phyloP scores from a whole-genome alignment of 2,888 invertebrate genomes.

The Zygaena filipendulae region DNA sequence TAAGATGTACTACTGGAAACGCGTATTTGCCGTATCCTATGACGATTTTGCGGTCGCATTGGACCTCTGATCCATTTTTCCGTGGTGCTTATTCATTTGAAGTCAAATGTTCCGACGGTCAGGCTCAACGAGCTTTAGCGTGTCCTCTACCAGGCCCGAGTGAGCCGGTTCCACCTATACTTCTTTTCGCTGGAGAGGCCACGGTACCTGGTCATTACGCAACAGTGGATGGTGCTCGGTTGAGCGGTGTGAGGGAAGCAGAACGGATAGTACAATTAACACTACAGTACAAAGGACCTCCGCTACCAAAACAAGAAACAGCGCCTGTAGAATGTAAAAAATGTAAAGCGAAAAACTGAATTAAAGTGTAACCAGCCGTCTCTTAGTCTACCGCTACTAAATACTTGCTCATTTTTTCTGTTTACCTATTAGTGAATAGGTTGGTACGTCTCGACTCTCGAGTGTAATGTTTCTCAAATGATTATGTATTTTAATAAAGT shows the following conservation, averaged over 20 bases:
- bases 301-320: constrained; percentile 23
- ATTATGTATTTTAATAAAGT: too few relatives aligned
- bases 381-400: too few relatives aligned
- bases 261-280: constrained; percentile 76
- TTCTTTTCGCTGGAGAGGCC: constrained; percentile 86
- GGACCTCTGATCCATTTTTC: constrained; percentile 79
- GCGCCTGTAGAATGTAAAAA: constrained; percentile 7
- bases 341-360: constrained; percentile 10
- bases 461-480: too few relatives aligned
- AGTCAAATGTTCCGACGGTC: constrained; percentile 39
- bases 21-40: constrained; percentile 73
- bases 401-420: too few relatives aligned
- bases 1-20: constrained; percentile 72
- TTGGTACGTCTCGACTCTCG: too few relatives aligned
- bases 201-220: constrained; percentile 78
- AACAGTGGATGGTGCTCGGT: constrained; percentile 81
- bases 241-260: constrained; percentile 84
- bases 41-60: constrained; percentile 74
- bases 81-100: constrained; percentile 76
- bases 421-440: too few relatives aligned
- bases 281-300: constrained; percentile 56
- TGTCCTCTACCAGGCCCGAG: constrained; percentile 73
- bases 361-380: constrained; percentile 15
- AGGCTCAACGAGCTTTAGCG: constrained; percentile 61
- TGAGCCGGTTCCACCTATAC: constrained; percentile 71